Conservation (phyloP, 1,140 invertebrate species). For the Caenorhabditis tropicalis region DNA sequence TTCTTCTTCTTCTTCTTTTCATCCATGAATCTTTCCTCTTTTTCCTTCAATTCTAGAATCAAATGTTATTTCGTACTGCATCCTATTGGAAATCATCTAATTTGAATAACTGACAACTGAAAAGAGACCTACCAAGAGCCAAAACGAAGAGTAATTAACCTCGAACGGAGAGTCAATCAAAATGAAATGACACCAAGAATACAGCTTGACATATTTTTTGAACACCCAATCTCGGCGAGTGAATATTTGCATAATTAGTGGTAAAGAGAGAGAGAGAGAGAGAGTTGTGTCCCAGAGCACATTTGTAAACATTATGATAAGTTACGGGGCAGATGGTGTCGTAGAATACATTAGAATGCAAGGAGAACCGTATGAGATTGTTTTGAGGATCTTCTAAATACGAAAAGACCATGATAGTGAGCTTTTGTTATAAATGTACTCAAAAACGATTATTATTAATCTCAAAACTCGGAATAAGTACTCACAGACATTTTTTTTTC, state of each 20-base stretch:
- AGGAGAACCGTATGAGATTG: not conserved
- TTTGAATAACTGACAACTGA: slow-evolving; percentile 38
- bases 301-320: slow-evolving; percentile 37
- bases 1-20: not conserved
- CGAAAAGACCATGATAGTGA: too few relatives aligned
- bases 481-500: too few relatives aligned
- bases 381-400: too few relatives aligned
- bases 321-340: not conserved
- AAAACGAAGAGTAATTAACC: slow-evolving; percentile 20
- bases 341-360: not conserved
- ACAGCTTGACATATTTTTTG: slow-evolving; percentile 20
- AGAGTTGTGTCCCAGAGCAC: not conserved
- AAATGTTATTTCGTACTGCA: not conserved
- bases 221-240: not conserved
- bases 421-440: too few relatives aligned
- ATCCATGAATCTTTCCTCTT: not conserved
- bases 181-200: not conserved
- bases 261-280: not conserved
- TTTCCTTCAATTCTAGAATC: not conserved
- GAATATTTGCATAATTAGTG: slow-evolving; percentile 43
- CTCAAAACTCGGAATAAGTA: too few relatives aligned
- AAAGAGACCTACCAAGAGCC: not conserved
- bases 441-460: too few relatives aligned
- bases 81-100: not conserved
- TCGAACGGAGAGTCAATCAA: slow-evolving; percentile 12